These are phyloP conservation scores for Cerceris rybyensis DNA, from an alignment of 2,888 invertebrate genomes.

Conservation along the genomic window DNA sequence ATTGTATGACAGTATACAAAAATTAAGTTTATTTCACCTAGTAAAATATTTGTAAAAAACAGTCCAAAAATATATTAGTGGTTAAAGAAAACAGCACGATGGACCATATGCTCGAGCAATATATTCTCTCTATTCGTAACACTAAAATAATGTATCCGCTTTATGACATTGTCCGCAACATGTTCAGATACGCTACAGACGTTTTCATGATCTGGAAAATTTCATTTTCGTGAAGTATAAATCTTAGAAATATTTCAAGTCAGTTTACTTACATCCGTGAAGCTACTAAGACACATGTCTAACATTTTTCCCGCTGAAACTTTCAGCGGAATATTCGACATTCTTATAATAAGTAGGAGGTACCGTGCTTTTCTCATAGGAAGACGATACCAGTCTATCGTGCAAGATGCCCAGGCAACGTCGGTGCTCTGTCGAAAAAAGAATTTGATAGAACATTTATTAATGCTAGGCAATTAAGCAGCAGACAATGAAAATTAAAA, in stretches of 20 bases:
- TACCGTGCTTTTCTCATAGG: slow-evolving; percentile 47
- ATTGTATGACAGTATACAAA: too few species aligned
- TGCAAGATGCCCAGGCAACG: slow-evolving; percentile 17
- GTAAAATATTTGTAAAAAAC: too few species aligned
- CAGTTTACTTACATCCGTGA: slow-evolving; percentile 59
- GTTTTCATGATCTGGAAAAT: slow-evolving; percentile 49
- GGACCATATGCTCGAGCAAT: too few species aligned
- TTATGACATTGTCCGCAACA: slow-evolving; percentile 26
- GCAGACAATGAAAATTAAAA: neutral
- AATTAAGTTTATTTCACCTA: too few species aligned
- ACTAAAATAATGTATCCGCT: neutral
- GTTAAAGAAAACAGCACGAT: too few species aligned
- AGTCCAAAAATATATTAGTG: too few species aligned
- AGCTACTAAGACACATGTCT: slow-evolving; percentile 62
- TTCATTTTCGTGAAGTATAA: neutral
- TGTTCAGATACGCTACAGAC: slow-evolving; percentile 51
- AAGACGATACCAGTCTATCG: slow-evolving; percentile 64
- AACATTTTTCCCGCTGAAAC: slow-evolving; percentile 66
- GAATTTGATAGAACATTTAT: neutral
- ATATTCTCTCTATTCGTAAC: too few species aligned
- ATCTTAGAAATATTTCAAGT: neutral
- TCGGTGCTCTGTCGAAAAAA: slow-evolving; percentile 18
- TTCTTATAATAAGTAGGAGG: slow-evolving; percentile 58
- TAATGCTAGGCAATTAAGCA: too few species aligned
- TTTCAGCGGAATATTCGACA: slow-evolving; percentile 57